Conservation (phyloP, 2,113 vertebrate species). For the Dolichallabes microphthalmus region DNA sequence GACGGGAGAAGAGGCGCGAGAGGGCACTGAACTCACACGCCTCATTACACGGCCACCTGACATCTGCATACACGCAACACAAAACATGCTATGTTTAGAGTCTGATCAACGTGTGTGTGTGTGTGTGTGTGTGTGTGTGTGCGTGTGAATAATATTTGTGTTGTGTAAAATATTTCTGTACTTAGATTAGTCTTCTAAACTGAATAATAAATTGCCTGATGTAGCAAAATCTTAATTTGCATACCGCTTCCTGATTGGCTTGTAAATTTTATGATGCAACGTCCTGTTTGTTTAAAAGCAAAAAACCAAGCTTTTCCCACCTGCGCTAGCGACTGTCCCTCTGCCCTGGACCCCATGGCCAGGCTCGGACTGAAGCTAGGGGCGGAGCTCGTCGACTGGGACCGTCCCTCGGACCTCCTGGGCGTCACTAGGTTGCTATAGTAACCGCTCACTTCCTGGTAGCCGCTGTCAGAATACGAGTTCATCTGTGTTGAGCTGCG, state of each 20-base stretch:
- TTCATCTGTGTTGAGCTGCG: slow-evolving; percentile 94
- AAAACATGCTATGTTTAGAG: neutral
- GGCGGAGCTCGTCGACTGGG: slow-evolving; percentile 77
- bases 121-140: neutral
- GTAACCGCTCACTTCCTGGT: slow-evolving; percentile 94
- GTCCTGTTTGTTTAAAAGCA: neutral
- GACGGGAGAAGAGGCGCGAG: slow-evolving; percentile 91
- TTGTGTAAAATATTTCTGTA: neutral
- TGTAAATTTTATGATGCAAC: neutral
- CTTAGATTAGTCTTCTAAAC: neutral
- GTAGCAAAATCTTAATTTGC: neutral
- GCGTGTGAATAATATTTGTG: neutral
- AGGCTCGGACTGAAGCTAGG: slow-evolving; percentile 73
- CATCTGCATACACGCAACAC: slow-evolving; percentile 67
- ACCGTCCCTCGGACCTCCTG: slow-evolving; percentile 75
- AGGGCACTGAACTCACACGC: slow-evolving; percentile 91
- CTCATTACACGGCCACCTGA: slow-evolving; percentile 77
- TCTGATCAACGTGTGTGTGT: neutral
- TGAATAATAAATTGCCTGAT: neutral
- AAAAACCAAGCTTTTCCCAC: too few species aligned
- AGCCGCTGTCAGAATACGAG: slow-evolving; percentile 96
- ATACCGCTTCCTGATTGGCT: neutral
- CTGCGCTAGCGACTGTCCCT: slow-evolving; percentile 90
- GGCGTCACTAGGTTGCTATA: slow-evolving; percentile 84
- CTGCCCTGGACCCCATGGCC: slow-evolving; percentile 83